Evolutionary conservation across 2,113 vertebrate species (phyloP).

Genomic region (Orycteropus afer): DNA sequence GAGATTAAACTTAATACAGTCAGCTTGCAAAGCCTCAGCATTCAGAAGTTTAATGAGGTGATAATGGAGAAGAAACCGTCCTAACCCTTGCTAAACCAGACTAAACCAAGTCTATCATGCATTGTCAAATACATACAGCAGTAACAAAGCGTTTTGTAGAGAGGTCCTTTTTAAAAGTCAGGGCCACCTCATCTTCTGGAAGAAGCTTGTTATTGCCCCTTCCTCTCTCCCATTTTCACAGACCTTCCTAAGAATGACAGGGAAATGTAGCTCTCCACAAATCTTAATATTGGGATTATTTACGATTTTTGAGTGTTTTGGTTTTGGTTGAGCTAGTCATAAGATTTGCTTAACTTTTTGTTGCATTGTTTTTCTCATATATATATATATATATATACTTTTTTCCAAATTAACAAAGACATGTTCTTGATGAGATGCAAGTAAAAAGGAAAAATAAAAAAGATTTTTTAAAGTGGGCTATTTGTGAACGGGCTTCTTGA

Average conservation of each 20-base stretch:
- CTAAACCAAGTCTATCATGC: not conserved
- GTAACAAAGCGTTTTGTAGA: not conserved
- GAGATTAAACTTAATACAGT: slow-evolving; percentile 69
- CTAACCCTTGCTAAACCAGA: slow-evolving; percentile 34
- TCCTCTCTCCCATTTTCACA: not conserved
- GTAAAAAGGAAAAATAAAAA: not conserved
- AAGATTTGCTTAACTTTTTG: not conserved
- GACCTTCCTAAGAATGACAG: not conserved
- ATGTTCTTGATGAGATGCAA: not conserved
- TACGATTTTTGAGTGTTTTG: not conserved
- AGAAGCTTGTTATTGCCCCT: not conserved
- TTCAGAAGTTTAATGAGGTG: slow-evolving; percentile 59
- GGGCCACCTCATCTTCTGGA: not conserved
- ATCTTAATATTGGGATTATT: not conserved
- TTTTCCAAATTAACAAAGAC: slow-evolving; percentile 21
- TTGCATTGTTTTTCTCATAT: not conserved
- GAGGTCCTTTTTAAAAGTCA: not conserved
- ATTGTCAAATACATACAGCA: not conserved
- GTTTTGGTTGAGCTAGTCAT: not conserved
- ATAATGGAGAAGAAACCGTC: slow-evolving; percentile 28
- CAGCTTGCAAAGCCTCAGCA: slow-evolving; percentile 45
- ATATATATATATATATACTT: too few species aligned
- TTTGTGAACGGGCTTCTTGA: not conserved
- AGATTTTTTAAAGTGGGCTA: not conserved
- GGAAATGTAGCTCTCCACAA: not conserved